These are phyloP conservation scores for Origma solitaria DNA, from an alignment of 2,113 vertebrate genomes.

Conservation along the genomic window DNA sequence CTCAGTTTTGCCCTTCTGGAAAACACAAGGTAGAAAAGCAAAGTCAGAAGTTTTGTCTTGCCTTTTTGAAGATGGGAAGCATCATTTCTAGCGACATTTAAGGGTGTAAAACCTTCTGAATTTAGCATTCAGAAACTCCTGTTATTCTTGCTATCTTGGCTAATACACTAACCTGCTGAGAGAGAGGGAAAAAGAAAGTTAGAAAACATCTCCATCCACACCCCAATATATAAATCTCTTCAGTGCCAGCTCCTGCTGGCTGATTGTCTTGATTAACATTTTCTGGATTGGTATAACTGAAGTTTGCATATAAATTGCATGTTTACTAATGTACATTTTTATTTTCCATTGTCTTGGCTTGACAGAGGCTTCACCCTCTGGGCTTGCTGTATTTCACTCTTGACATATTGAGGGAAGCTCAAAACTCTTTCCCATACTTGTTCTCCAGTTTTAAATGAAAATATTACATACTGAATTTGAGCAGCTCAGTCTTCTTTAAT, in stretches of 20 bases:
- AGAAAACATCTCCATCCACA: background rate
- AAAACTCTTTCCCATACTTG: background rate
- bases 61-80: background rate
- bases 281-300: background rate
- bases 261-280: background rate
- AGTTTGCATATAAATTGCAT: constrained; percentile 22
- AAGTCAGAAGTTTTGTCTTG: background rate
- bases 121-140: background rate
- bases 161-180: background rate
- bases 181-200: background rate
- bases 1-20: background rate
- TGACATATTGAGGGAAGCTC: background rate
- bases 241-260: background rate
- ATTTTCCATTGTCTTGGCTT: background rate
- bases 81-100: background rate
- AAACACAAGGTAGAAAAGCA: background rate
- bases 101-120: background rate
- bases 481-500: background rate
- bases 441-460: background rate
- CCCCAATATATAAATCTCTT: background rate
- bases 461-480: background rate
- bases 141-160: background rate
- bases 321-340: background rate
- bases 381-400: background rate
- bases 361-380: background rate